These are phyloP conservation scores for Scytalopus superciliaris DNA, from an alignment of 2,113 vertebrate genomes.

Conservation along the genomic window DNA sequence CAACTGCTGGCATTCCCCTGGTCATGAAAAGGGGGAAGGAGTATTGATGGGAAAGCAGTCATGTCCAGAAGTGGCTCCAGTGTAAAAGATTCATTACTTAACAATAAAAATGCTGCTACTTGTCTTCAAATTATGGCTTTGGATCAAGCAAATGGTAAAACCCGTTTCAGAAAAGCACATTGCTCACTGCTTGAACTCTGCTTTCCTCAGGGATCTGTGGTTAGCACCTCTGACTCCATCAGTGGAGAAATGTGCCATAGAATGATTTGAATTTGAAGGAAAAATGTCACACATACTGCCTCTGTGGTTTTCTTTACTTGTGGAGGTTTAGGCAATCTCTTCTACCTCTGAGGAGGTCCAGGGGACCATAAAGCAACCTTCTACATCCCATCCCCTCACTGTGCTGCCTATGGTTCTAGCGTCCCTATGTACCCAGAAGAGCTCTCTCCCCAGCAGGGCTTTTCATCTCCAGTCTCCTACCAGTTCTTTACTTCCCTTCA, in stretches of 20 bases:
- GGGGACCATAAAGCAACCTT: neutral
- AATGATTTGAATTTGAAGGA: neutral
- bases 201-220: neutral
- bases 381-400: neutral
- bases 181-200: neutral
- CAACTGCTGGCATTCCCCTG: neutral
- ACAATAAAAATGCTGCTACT: neutral
- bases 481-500: neutral
- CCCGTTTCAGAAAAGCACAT: neutral
- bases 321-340: neutral
- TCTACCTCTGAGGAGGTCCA: neutral
- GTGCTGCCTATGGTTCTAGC: neutral
- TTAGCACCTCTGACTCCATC: slow-evolving; percentile 1
- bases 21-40: neutral
- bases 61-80: neutral
- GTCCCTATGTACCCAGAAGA: neutral
- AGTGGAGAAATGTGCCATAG: neutral
- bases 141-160: neutral
- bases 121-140: neutral
- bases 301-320: neutral
- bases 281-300: neutral
- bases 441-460: neutral
- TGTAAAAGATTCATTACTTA: neutral
- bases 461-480: neutral
- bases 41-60: neutral